phyloP scores from a whole-genome alignment of 2,113 vertebrate species.

The Neomonachus schauinslandi region DNA sequence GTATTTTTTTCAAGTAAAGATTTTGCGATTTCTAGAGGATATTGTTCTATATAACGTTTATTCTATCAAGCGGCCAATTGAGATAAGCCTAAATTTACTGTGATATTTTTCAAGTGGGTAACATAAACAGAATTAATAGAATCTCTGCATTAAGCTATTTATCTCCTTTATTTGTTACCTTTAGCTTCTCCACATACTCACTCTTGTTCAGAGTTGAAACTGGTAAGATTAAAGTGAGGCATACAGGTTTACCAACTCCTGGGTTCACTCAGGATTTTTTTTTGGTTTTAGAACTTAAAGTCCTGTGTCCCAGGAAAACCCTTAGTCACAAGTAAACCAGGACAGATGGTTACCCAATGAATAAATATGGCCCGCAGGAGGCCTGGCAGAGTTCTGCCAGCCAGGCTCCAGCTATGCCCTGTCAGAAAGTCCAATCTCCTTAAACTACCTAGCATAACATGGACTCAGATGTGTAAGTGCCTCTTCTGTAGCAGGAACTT shows the following conservation, averaged over 20 bases:
- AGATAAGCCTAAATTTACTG: neutral
- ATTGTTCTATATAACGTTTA: neutral
- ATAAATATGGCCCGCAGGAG: neutral
- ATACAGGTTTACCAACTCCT: neutral
- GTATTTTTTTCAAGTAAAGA: neutral
- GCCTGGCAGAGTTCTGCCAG: neutral
- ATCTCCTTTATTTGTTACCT: neutral
- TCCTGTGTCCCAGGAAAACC: neutral
- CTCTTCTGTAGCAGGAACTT: neutral
- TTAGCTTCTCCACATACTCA: neutral
- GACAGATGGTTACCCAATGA: neutral
- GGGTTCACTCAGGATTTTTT: neutral
- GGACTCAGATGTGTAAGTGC: neutral
- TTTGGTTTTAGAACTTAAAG: neutral
- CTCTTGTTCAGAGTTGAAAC: neutral
- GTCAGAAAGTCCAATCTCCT: neutral
- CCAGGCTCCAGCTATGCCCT: neutral
- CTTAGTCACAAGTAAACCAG: neutral
- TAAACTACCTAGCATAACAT: neutral
- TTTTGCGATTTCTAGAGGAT: neutral
- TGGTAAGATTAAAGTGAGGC: neutral
- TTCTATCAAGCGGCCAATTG: neutral
- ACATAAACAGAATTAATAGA: neutral
- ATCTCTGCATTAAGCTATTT: neutral
- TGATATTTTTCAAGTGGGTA: neutral